Base-by-base conservation (phyloP, 2,888 invertebrate species). In the Sussaba pulchella region DNA sequence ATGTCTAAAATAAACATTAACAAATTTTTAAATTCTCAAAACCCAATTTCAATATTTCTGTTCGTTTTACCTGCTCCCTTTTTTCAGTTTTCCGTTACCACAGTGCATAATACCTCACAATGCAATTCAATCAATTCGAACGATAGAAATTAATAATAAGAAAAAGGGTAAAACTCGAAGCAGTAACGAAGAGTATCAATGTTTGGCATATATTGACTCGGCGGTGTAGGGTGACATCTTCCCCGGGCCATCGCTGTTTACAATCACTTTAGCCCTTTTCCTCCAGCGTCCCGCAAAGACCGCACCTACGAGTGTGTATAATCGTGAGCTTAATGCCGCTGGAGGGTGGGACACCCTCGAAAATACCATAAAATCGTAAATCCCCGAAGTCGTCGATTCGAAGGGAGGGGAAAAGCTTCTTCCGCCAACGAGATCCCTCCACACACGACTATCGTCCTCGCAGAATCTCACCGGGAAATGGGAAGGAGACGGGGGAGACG, bases 251-350 rank as follows among this genome's bases (percentile, higher is more conserved):
- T 71, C 66, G 45, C 70, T 84, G 75, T 84, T 82, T 81, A 80
- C 84, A 84, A 81, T 84, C 81, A 84, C 84, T 84, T 80, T 66
- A 54, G 54, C 69, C 74, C 61, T 36, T 45, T 24, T 26, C 54
- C 31, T 31, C 6, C 31, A 31, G 10, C 31, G 54, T n/a, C 47
- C 61, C 36, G 39, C 21, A 24, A 24, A 66, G 50, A 19, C 61
- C 54, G 71, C 67, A 36, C 66, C 67, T 67, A 75, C 52, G 63
- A 78, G 67, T 73, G 67, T 80, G 72, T 73, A 73, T 61, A 83
- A 78, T 78, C 66, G 75, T 14, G 64, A 78, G 76, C 67, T 72
- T 69, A 66, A 71, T 64, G 31, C 26, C 19, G 45, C 41, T 45
- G 31, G 71, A 54, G 47, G 59, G 67, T 47, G 52, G 54, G 71